Evolutionary conservation across 2,797 vertebrate species (phyloP).

Genomic region (Pipistrellus pygmaeus): DNA sequence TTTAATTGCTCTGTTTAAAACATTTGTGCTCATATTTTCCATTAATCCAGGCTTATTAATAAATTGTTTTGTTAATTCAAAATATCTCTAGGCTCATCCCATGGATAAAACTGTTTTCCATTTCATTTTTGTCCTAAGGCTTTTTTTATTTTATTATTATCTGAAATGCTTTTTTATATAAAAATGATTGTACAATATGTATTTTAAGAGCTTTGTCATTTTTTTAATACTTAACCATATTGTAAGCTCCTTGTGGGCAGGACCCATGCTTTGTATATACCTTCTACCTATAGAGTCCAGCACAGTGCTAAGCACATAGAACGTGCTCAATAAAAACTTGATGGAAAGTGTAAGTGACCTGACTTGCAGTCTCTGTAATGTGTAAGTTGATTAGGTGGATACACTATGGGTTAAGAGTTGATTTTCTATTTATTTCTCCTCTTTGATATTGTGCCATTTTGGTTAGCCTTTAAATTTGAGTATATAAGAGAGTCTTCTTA

Average conservation of each 20-base stretch:
- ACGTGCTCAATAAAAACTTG: neutral
- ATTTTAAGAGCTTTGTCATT: neutral
- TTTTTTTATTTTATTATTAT: constrained; percentile 1
- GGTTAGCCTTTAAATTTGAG: neutral
- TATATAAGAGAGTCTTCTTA: neutral
- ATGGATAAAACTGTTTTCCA: neutral
- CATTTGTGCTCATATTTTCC: constrained; percentile 27
- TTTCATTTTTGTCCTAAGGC: neutral
- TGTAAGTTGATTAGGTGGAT: neutral
- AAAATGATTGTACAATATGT: neutral
- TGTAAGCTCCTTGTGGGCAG: constrained; percentile 11
- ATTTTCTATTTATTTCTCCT: neutral
- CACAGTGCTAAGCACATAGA: neutral
- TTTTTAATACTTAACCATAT: neutral
- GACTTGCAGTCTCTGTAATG: neutral
- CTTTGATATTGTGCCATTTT: neutral
- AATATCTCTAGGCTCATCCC: neutral
- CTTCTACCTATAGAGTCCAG: neutral
- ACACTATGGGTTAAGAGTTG: neutral
- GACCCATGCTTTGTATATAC: neutral
- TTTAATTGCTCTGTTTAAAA: constrained; percentile 27
- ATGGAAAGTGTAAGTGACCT: neutral
- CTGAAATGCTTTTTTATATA: constrained; percentile 45
- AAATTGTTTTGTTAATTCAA: constrained; percentile 45
- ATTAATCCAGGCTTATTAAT: constrained; percentile 21